A percentile compares a stretch with the other conserved stretches of the same genome.
Conservation (phyloP, 1,140 invertebrate species). For the Drosophila kurseongensis region DNA sequence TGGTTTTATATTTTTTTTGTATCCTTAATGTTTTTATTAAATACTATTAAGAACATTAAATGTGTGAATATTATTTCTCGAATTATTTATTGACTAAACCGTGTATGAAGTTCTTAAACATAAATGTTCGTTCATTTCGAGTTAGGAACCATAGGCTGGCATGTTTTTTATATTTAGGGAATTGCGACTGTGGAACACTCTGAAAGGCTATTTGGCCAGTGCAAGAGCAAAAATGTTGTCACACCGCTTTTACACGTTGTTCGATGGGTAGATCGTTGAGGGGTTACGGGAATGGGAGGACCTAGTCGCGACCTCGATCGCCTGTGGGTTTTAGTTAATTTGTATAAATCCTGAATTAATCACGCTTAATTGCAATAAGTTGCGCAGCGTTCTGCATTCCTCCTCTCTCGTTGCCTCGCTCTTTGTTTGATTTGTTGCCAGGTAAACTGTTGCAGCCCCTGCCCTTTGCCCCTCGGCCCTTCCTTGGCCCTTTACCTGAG, state of each 20-base stretch:
- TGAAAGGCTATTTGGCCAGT: conserved; percentile 44
- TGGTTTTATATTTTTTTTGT: no score
- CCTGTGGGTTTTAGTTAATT: conserved; percentile 75
- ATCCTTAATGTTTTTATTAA: no score
- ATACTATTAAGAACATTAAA: no score
- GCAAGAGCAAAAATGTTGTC: conserved; percentile 70
- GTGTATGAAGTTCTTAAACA: no score
- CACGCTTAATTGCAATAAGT: conserved; percentile 80
- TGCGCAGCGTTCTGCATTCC: conserved; percentile 20
- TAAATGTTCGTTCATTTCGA: no score
- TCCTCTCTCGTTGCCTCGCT: conserved; percentile 13
- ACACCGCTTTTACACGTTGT: conserved; percentile 67
- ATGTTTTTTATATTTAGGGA: neutral
- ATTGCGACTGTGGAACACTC: neutral
- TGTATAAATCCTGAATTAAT: conserved; percentile 82
- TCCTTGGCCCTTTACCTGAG: conserved; percentile 66
- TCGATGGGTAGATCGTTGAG: neutral
- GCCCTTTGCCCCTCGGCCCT: conserved; percentile 37
- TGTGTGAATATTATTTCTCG: no score
- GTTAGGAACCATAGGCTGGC: no score
- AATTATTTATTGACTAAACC: no score
- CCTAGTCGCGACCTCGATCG: conserved; percentile 47
- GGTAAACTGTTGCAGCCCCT: conserved; percentile 82
- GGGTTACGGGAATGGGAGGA: neutral
- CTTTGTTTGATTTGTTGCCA: conserved; percentile 79